A percentile compares a stretch with the other conserved stretches of the same genome.
phyloP scores from a whole-genome alignment of 2,888 invertebrate genomes.

The Zaprionus bogoriensis region DNA sequence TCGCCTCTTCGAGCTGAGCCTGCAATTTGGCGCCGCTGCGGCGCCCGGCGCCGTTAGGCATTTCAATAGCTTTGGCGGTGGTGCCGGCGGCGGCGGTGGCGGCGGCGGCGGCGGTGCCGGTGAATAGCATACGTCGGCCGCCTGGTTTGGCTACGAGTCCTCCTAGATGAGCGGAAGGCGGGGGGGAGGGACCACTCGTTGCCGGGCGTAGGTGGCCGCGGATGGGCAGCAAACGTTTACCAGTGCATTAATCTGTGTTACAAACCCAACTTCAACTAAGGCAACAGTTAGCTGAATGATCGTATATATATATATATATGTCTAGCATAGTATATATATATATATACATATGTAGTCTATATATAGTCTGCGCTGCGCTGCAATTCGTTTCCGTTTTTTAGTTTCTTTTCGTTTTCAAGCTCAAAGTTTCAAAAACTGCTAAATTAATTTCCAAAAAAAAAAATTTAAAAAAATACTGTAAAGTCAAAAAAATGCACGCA shows the following conservation, averaged over 20 bases:
- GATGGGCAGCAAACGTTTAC: too few species aligned
- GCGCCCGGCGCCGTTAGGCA: slow-evolving; percentile 82
- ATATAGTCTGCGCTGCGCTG: background rate
- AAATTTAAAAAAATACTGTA: slow-evolving; percentile 26
- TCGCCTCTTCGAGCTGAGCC: slow-evolving; percentile 83
- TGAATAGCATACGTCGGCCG: slow-evolving; percentile 82
- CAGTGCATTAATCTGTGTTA: slow-evolving; percentile 82
- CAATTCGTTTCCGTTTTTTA: slow-evolving; percentile 8
- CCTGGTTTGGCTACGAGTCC: slow-evolving; percentile 81
- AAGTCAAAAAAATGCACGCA: slow-evolving; percentile 59
- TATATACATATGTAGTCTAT: background rate
- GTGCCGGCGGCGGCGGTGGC: slow-evolving; percentile 80
- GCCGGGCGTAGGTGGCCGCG: too few species aligned
- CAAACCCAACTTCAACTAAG: slow-evolving; percentile 61
- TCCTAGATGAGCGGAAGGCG: too few species aligned
- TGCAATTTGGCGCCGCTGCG: slow-evolving; percentile 83
- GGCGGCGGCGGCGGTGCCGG: slow-evolving; percentile 81
- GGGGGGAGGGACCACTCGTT: too few species aligned
- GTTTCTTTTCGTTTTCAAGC: slow-evolving; percentile 28
- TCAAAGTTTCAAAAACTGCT: slow-evolving; percentile 64
- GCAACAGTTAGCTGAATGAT: slow-evolving; percentile 22
- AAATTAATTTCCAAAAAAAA: slow-evolving; percentile 14
- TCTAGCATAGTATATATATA: slow-evolving; percentile 1
- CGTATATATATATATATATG: background rate
- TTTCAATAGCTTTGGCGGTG: slow-evolving; percentile 82